Conservation (phyloP, 2,113 vertebrate species). For the Aldabrachelys gigantea region DNA sequence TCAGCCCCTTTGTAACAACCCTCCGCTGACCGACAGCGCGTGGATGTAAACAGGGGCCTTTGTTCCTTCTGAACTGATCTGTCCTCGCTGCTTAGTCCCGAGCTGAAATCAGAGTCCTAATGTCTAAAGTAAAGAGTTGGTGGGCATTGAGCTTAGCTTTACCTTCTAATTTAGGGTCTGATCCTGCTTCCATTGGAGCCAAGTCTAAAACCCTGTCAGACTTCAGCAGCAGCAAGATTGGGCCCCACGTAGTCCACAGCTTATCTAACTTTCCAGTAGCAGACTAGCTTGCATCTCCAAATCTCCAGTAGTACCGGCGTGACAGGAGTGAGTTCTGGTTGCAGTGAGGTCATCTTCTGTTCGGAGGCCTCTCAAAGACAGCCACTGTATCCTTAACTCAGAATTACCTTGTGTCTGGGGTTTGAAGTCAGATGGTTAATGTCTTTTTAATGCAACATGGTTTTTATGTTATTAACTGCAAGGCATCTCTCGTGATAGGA, state of each 20-base stretch:
- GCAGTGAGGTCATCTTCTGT: neutral
- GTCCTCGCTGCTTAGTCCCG: neutral
- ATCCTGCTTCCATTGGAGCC: neutral
- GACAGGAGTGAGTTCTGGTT: neutral
- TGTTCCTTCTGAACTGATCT: neutral
- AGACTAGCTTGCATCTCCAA: neutral
- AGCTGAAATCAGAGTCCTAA: neutral
- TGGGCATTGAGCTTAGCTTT: neutral
- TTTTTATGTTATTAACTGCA: neutral
- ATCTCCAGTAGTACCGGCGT: accelerated
- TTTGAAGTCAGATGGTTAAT: neutral
- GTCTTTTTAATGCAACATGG: neutral
- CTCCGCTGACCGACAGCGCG: neutral
- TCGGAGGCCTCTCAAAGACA: neutral
- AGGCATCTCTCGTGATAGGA: neutral
- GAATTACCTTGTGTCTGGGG: neutral
- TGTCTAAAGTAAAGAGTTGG: neutral
- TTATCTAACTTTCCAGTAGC: neutral
- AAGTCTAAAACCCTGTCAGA: neutral
- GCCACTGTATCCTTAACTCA: neutral
- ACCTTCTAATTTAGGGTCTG: neutral
- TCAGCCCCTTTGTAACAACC: neutral
- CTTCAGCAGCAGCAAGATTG: neutral
- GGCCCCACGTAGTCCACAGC: neutral
- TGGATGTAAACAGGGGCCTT: neutral